A percentile compares a stretch with the other conserved stretches of the same genome.
Conservation (phyloP, 2,888 invertebrate species). For the Xestia rhomboidea region DNA sequence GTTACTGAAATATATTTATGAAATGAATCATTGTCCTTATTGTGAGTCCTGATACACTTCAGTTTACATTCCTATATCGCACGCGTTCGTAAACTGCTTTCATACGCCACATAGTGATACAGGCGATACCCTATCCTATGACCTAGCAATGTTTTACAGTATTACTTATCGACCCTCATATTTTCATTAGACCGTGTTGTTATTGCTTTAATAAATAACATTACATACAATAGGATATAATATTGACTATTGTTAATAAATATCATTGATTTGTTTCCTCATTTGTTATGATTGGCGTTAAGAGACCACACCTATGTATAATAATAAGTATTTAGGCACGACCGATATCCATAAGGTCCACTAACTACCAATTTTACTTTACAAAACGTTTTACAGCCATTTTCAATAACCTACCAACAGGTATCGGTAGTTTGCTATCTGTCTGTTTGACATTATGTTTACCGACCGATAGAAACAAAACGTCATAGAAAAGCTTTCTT, state of each 20-base stretch:
- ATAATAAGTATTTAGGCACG: not conserved
- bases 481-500: too few relatives aligned
- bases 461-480: too few relatives aligned
- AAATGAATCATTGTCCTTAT: conserved; percentile 48
- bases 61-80: conserved; percentile 14
- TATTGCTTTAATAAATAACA: not conserved
- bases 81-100: conserved; percentile 11
- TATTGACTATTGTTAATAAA: not conserved
- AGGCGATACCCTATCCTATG: not conserved
- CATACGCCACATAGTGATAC: not conserved
- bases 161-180: conserved; percentile 23
- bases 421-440: too few relatives aligned
- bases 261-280: conserved; percentile 18
- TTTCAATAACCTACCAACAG: too few relatives aligned
- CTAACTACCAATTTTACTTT: too few relatives aligned
- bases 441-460: too few relatives aligned
- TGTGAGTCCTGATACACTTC: not conserved
- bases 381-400: too few relatives aligned
- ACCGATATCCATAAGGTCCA: too few relatives aligned
- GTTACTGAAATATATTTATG: conserved; percentile 52
- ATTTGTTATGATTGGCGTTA: not conserved
- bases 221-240: not conserved
- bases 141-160: conserved; percentile 40
- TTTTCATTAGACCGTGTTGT: conserved; percentile 11
- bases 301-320: not conserved